Evolutionary conservation across 1,140 invertebrate genomes (phyloP), one percentile per base, ranked within the genome.

Genomic region (Bombus superbus): DNA sequence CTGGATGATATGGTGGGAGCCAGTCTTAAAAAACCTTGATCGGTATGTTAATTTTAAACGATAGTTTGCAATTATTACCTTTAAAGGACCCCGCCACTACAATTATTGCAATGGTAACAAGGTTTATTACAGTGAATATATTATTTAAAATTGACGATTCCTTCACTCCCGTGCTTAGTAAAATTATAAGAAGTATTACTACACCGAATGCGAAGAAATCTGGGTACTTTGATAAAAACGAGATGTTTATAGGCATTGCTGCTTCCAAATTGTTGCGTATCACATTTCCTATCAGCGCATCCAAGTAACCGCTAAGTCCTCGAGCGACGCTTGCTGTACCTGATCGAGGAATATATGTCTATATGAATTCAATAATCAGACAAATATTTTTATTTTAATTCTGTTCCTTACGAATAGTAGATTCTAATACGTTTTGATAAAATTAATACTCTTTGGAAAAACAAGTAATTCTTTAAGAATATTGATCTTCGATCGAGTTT

Each of bases 141-240:
- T 98, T 99, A 94, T 99, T 99, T 74, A 99, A 95, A 68, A 97
- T 96, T 11, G 98, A 97, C 0, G 98, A 99, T 94, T 99, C 98
- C 92, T 97, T 98, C 18, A 98, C 98, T 40, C 98, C 98, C 76
- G 97, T 94, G 1, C 97, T 96, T 11, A 99, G 95, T 32, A 99
- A 92, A 59, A 96, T 96, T 96, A 96, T 89, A 93, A 97, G 90
- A 72, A 97, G 83, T 25, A 98, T 82, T 1, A 98, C 96, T 81
- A 98, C 96, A 6, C 91, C 94, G 91, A 97, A 97, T 0, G 98
- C 97, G 77, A 98, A 96, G 89, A 98, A 97, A 93, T 98, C 98
- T 1, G 98, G 98, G 96, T 98, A 99, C 22, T 97, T 95, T 0
- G 97, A 97, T 40, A 98, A 94, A 91, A 97, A 97, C 9, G 96